A percentile compares a stretch with the other conserved stretches of the same genome.
Evolutionary conservation across 2,113 vertebrate species (phyloP).

Genomic region (Elaphurus davidianus): DNA sequence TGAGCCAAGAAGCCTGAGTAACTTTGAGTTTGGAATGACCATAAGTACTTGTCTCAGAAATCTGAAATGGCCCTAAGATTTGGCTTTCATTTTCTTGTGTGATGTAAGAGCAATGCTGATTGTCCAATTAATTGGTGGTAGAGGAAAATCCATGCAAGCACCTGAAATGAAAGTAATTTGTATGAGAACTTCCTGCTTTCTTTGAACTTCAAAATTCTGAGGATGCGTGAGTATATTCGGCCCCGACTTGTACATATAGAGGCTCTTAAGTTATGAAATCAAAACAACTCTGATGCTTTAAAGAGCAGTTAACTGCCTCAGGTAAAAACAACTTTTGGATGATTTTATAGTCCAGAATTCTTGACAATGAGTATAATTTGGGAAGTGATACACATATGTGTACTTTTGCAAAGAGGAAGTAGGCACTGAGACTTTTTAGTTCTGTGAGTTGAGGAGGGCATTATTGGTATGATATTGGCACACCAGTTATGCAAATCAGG

Average conservation of each 20-base stretch:
- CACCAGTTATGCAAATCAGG: constrained; percentile 62
- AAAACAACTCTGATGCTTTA: not conserved
- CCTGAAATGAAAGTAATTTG: not conserved
- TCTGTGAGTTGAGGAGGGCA: not conserved
- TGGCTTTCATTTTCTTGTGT: constrained; percentile 59
- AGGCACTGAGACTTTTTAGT: constrained; percentile 30
- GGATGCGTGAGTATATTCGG: not conserved
- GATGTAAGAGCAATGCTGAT: not conserved
- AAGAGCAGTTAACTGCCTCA: not conserved
- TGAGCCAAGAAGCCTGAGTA: not conserved
- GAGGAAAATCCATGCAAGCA: not conserved
- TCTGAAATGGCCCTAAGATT: not conserved
- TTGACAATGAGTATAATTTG: constrained; percentile 25
- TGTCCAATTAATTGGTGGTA: not conserved
- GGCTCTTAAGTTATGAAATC: not conserved
- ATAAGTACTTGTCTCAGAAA: not conserved
- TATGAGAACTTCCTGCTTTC: not conserved
- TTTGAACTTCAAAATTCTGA: constrained; percentile 7
- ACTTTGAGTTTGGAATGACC: constrained; percentile 15
- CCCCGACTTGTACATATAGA: not conserved
- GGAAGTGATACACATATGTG: constrained; percentile 63
- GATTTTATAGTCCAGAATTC: not conserved
- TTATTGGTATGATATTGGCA: constrained; percentile 2
- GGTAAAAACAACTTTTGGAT: not conserved
- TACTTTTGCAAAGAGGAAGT: constrained; percentile 64